Evolutionary conservation across 1,140 invertebrate genomes (phyloP).

Genomic region (Octopus sinensis): DNA sequence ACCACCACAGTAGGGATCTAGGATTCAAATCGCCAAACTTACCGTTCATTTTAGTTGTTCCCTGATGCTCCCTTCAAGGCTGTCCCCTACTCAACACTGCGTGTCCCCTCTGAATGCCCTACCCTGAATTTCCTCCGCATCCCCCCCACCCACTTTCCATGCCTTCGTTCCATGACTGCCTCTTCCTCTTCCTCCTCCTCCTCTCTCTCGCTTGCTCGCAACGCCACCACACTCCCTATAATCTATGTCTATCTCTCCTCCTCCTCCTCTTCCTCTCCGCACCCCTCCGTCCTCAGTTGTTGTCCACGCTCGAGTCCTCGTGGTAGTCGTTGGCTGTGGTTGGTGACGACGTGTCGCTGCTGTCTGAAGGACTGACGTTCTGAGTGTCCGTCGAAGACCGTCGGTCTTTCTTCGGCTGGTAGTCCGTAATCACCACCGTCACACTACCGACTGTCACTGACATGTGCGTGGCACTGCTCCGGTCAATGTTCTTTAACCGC

Average conservation of each 20-base stretch:
- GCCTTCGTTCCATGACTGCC: too few species aligned
- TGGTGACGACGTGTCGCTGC: slow-evolving; percentile 32
- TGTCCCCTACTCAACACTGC: too few species aligned
- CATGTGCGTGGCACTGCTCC: slow-evolving; percentile 81
- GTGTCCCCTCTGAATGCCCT: too few species aligned
- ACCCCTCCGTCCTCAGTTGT: not conserved
- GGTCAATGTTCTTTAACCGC: slow-evolving; percentile 84
- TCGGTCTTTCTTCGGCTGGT: slow-evolving; percentile 79
- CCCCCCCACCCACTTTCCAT: too few species aligned
- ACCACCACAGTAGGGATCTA: too few species aligned
- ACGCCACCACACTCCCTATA: slow-evolving; percentile 34
- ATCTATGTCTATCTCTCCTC: slow-evolving; percentile 20
- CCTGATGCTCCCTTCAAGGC: too few species aligned
- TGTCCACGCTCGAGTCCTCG: slow-evolving; percentile 12
- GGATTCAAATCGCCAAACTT: too few species aligned
- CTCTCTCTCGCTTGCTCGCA: slow-evolving; percentile 13
- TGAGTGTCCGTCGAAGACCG: slow-evolving; percentile 36
- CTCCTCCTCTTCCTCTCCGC: not conserved
- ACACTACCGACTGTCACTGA: slow-evolving; percentile 94
- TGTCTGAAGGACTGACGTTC: slow-evolving; percentile 36
- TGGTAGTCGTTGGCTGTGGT: slow-evolving; percentile 16
- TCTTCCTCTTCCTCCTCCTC: too few species aligned
- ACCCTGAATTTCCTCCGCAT: too few species aligned
- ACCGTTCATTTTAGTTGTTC: too few species aligned
- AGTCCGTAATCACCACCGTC: slow-evolving; percentile 94